Percentiles rank a stretch among this genome's conserved stretches.
phyloP scores from a whole-genome alignment of 1,140 invertebrate genomes.

The Prorops nasuta region DNA sequence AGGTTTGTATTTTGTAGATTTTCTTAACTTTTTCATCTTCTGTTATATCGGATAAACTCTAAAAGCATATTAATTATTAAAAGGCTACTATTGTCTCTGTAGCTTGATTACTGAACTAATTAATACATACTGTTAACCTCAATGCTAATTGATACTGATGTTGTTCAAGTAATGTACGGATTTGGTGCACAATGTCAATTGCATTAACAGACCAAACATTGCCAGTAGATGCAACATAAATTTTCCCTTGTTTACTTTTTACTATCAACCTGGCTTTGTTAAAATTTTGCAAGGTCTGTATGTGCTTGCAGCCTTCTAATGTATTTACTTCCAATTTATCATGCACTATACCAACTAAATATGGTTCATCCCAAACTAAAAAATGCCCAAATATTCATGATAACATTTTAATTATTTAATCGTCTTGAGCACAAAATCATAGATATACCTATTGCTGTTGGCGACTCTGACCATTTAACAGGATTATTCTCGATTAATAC shows the following conservation, averaged over 20 bases:
- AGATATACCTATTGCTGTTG: slow-evolving; percentile 66
- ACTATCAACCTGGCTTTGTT: slow-evolving; percentile 73
- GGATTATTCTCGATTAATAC: slow-evolving; percentile 67
- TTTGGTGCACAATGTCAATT: slow-evolving; percentile 78
- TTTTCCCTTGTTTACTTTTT: slow-evolving; percentile 70
- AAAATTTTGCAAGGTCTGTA: slow-evolving; percentile 54
- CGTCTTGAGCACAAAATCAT: neutral
- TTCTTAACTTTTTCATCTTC: slow-evolving; percentile 78
- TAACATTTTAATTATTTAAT: neutral
- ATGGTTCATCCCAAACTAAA: slow-evolving; percentile 89
- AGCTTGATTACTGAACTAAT: slow-evolving; percentile 3
- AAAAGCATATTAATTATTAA: slow-evolving; percentile 36
- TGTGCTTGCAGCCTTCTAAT: slow-evolving; percentile 66
- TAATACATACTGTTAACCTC: slow-evolving; percentile 77
- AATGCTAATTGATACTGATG: slow-evolving; percentile 95
- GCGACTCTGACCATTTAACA: slow-evolving; percentile 82
- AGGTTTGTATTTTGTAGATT: slow-evolving; percentile 83
- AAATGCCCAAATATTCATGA: slow-evolving; percentile 15
- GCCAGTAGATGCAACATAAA: slow-evolving; percentile 83
- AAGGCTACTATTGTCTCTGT: neutral
- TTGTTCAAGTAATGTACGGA: slow-evolving; percentile 75
- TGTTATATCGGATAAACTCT: slow-evolving; percentile 83
- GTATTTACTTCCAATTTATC: slow-evolving; percentile 82
- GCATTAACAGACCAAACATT: slow-evolving; percentile 83
- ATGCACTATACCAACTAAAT: slow-evolving; percentile 78